Percentiles rank a stretch among this genome's conserved stretches.
These are phyloP conservation scores for Drosophila koepferae DNA, from an alignment of 2,888 invertebrate species.

Conservation along the genomic window DNA sequence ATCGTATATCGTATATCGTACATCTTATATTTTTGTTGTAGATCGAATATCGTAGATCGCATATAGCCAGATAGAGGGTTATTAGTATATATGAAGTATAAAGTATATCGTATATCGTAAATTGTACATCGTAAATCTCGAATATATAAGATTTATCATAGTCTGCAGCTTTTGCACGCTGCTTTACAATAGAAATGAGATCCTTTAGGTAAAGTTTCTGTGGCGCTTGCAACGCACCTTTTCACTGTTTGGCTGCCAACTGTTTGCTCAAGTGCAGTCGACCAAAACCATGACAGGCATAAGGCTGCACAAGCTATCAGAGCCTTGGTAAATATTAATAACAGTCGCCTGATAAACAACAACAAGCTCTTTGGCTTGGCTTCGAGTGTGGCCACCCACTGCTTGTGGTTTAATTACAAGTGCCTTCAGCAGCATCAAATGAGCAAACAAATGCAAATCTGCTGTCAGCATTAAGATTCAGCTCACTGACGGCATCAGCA, in stretches of 20 bases:
- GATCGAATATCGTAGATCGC: not conserved
- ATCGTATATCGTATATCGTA: not conserved
- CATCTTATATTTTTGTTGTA: not conserved
- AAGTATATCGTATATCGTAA: too few species aligned
- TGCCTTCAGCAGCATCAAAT: constrained; percentile 43
- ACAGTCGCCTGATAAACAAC: constrained; percentile 37
- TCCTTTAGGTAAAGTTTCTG: not conserved
- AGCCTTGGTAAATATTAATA: constrained; percentile 60
- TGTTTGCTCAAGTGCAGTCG: constrained; percentile 11
- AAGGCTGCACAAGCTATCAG: constrained; percentile 17
- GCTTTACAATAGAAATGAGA: not conserved
- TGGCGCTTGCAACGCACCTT: not conserved
- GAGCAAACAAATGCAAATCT: constrained; percentile 55
- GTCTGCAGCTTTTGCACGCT: not conserved
- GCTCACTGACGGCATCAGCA: constrained; percentile 16
- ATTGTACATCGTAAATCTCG: too few species aligned
- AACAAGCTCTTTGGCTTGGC: constrained; percentile 44
- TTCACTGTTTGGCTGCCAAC: not conserved
- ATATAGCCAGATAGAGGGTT: too few species aligned
- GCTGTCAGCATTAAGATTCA: constrained; percentile 11
- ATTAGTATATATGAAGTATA: too few species aligned
- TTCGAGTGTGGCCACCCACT: constrained; percentile 21
- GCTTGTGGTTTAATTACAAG: constrained; percentile 61
- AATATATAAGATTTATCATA: too few species aligned
- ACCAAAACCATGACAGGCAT: constrained; percentile 16